These are phyloP conservation scores for Leptopilina myrica DNA, from an alignment of 2,888 invertebrate genomes.

Conservation along the genomic window DNA sequence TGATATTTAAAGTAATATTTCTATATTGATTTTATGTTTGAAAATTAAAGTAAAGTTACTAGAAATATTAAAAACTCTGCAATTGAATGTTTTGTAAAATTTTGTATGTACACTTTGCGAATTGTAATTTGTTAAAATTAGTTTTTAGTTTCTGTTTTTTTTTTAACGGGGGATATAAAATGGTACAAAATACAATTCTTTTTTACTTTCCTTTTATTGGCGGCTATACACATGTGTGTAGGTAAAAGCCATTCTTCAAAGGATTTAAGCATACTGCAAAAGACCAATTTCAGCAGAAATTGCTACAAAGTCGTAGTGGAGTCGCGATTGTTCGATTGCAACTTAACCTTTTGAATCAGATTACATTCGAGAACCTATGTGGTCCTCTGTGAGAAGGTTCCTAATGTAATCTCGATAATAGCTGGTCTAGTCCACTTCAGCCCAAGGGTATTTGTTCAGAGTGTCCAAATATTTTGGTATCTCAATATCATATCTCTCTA, in stretches of 20 bases:
- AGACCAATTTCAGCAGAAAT: conserved; percentile 39
- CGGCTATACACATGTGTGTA: background rate
- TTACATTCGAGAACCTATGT: conserved; percentile 56
- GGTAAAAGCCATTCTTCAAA: background rate
- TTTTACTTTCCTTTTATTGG: too few relatives aligned
- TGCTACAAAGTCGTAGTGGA: conserved; percentile 18
- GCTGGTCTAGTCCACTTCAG: conserved; percentile 55
- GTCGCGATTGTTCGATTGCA: conserved; percentile 35
- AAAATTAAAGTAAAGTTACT: too few relatives aligned
- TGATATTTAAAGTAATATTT: too few relatives aligned
- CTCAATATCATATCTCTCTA: conserved; percentile 56
- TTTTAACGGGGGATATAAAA: too few relatives aligned
- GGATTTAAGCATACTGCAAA: conserved; percentile 13
- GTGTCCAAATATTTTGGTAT: conserved; percentile 64
- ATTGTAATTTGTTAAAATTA: too few relatives aligned
- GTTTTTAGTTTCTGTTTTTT: too few relatives aligned
- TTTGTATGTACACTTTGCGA: too few relatives aligned
- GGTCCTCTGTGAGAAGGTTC: conserved; percentile 56
- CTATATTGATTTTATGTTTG: too few relatives aligned
- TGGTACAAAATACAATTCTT: too few relatives aligned
- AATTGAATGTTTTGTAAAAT: too few relatives aligned
- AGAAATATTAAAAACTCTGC: too few relatives aligned
- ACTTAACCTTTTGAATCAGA: conserved; percentile 51
- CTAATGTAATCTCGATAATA: conserved; percentile 68
- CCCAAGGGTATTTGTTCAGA: conserved; percentile 55